Evolutionary conservation across 1,140 invertebrate genomes (phyloP).

Genomic region (Batillaria attramentaria): DNA sequence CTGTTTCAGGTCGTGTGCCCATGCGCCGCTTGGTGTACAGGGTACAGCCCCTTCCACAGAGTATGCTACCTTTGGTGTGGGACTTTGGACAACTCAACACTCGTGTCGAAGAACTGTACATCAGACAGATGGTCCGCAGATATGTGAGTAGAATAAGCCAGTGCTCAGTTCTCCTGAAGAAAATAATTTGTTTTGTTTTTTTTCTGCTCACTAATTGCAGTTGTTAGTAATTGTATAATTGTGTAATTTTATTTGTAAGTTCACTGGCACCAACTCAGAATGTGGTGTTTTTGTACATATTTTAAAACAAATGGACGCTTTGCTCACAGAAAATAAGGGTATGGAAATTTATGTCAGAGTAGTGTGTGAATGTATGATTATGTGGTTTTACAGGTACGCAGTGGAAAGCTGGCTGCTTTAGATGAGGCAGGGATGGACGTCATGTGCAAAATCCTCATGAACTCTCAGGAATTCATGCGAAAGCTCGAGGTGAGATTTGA

Average conservation of each 20-base stretch:
- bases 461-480: constrained; percentile 67
- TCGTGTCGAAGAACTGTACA: constrained; percentile 62
- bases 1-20: constrained; percentile 57
- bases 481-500: constrained; percentile 12
- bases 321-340: too few relatives aligned
- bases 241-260: too few relatives aligned
- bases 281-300: too few relatives aligned
- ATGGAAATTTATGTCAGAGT: too few relatives aligned
- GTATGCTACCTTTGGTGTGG: constrained; percentile 66
- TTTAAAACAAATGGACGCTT: too few relatives aligned
- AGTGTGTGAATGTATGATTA: too few relatives aligned
- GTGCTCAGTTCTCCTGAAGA: neutral
- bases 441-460: constrained; percentile 52
- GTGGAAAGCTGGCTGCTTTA: constrained; percentile 37
- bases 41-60: constrained; percentile 65
- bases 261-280: too few relatives aligned
- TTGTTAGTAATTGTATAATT: neutral
- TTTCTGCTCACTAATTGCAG: neutral
- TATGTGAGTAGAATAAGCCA: constrained; percentile 54
- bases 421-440: constrained; percentile 34
- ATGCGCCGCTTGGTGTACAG: constrained; percentile 66
- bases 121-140: constrained; percentile 62
- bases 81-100: constrained; percentile 65
- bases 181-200: too few relatives aligned
- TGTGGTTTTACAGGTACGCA: constrained; percentile 40